Evolutionary conservation across 2,888 invertebrate species (phyloP), one percentile per base, ranked within the genome.

Genomic region (Nineta flava): DNA sequence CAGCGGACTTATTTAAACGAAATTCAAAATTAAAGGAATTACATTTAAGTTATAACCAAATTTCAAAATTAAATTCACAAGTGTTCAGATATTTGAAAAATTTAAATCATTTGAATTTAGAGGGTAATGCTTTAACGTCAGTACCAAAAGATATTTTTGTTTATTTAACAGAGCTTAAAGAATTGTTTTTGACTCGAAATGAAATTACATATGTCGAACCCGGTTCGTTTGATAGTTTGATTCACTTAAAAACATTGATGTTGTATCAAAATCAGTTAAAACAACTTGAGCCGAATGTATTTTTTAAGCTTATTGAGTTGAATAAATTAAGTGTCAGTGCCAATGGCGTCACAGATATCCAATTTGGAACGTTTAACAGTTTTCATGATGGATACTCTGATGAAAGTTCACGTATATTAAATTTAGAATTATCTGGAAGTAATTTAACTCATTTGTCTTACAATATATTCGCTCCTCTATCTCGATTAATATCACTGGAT

Each of bases 311-410:
- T 32, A 55, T 53, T 5, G 34, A 47, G 2, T 43, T 59, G 3
- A 46, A 54, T 42, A 50, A 50, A 21, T 46, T 59, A 21, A 58
- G 57, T 48, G 47, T 59, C 15, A 57, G 57, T 13, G 51, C 52
- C 21, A 59, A 59, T 51, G 35, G 50, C 42, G 35, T 59, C 9
- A 50, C 52, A n/a, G 48, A 46, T 13, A 48, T 57, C 13, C 43
- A 53, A 48, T 50, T 50, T 1, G 53, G 52, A 15, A 50, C 56
- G n/a, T 48, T 57, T 9, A 55, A 42, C 16, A 42, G 17, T 1
- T 15, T 17, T 42, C 42, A 42, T 15, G 42, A 19, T 3, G 42
- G 17, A 17, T 15, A 2, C 4, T 2, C 42, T n/a, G 42, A 42
- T 15, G 42, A 10, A 17, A 16, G 16, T 3, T 45, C 31, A 45